Percentiles rank a stretch among this genome's conserved stretches.
phyloP scores from a whole-genome alignment of 2,113 vertebrate species.

The Pungitius pungitius region DNA sequence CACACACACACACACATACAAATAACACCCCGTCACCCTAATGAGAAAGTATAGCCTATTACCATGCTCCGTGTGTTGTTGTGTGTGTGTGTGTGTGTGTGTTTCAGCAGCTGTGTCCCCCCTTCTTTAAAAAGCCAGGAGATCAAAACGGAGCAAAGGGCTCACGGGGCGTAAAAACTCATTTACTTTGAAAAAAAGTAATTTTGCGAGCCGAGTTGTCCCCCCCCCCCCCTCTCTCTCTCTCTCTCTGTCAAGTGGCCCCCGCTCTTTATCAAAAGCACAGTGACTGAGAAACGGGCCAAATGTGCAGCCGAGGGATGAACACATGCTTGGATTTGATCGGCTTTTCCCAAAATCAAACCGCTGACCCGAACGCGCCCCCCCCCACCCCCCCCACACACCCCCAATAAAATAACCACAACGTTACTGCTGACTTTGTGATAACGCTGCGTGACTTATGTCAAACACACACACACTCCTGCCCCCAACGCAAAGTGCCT shows the following conservation, averaged over 20 bases:
- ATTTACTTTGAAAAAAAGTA: constrained; percentile 57
- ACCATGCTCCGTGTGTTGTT: constrained; percentile 42
- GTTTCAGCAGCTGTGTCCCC: constrained; percentile 61
- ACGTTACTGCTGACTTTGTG: constrained; percentile 80
- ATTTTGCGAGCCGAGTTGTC: constrained; percentile 50
- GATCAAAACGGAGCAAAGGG: constrained; percentile 64
- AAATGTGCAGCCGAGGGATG: constrained; percentile 39
- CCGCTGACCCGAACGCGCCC: constrained; percentile 55
- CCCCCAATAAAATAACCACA: constrained; percentile 72
- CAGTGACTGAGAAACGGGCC: constrained; percentile 59
- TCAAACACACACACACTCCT: constrained; percentile 21
- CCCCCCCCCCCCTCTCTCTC: constrained; percentile 15
- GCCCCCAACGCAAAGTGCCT: too few relatives aligned
- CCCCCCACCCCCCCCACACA: too few relatives aligned
- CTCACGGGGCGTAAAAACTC: constrained; percentile 65
- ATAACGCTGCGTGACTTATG: constrained; percentile 63
- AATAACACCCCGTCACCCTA: constrained; percentile 74
- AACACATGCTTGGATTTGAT: constrained; percentile 37
- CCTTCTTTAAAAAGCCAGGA: constrained; percentile 44
- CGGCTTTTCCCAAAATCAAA: constrained; percentile 47
- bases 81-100: constrained; percentile 35
- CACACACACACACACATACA: constrained; percentile 52
- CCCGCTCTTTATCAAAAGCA: constrained; percentile 55
- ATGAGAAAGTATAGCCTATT: constrained; percentile 76
- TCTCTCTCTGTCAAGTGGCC: constrained; percentile 23